phyloP scores from a whole-genome alignment of 2,113 vertebrate species.

The Narcine bancroftii region DNA sequence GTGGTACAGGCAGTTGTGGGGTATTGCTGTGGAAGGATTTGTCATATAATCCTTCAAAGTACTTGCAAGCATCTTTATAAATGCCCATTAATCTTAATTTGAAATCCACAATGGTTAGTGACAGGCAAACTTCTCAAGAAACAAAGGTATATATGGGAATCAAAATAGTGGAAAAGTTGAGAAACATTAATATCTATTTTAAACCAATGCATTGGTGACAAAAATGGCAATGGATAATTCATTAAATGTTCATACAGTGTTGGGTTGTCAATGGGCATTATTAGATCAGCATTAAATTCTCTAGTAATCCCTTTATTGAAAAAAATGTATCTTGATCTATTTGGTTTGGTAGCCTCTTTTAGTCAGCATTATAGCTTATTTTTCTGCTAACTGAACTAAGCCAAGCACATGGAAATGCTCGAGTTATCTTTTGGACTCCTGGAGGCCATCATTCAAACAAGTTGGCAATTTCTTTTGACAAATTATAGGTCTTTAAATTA shows the following conservation, averaged over 20 bases:
- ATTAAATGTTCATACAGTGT: background rate
- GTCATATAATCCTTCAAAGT: background rate
- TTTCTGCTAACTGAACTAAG: background rate
- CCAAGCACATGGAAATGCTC: background rate
- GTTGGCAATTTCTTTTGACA: background rate
- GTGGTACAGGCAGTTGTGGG: no score
- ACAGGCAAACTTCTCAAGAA: background rate
- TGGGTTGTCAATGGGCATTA: no score
- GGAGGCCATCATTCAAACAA: background rate
- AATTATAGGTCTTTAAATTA: background rate
- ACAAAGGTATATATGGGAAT: background rate
- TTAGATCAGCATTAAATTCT: no score
- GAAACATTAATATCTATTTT: background rate
- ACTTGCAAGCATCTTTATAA: background rate
- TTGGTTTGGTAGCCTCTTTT: background rate
- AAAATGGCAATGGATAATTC: background rate
- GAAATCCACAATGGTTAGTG: background rate
- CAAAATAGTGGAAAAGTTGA: background rate
- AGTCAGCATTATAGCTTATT: background rate
- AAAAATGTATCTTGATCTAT: no score
- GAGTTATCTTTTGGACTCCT: background rate
- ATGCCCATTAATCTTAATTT: conserved; percentile 11
- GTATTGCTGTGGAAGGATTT: background rate
- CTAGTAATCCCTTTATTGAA: background rate
- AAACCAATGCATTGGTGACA: background rate